Conservation (phyloP, 2,113 vertebrate genomes). For the Megaceryle maxima region DNA sequence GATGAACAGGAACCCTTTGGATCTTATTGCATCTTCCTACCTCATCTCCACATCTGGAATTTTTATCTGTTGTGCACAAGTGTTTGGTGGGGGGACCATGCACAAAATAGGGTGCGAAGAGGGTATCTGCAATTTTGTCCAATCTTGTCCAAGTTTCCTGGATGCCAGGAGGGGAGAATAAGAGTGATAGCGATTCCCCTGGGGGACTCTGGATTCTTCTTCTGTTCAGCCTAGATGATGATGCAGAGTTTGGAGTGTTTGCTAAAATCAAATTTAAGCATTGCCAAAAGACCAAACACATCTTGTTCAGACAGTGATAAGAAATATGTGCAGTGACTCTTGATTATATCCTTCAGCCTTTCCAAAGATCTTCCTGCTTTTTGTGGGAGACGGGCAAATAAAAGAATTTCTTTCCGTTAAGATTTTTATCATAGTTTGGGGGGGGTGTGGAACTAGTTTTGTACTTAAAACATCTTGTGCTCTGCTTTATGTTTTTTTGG, state of each 20-base stretch:
- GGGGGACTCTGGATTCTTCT: neutral
- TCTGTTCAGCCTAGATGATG: neutral
- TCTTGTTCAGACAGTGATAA: slow-evolving; percentile 38
- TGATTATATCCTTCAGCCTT: neutral
- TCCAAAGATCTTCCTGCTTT: slow-evolving; percentile 3
- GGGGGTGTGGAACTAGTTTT: neutral
- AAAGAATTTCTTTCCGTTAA: slow-evolving; percentile 16
- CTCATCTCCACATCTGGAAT: neutral
- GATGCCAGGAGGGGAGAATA: neutral
- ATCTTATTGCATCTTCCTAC: neutral
- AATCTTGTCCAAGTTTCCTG: neutral
- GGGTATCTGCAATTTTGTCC: neutral
- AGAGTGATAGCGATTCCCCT: neutral
- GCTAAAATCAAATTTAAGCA: slow-evolving; percentile 30
- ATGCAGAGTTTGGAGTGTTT: neutral
- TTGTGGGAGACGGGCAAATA: neutral
- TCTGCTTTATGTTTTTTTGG: neutral
- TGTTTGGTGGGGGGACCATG: neutral
- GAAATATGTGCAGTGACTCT: neutral
- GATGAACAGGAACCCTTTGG: neutral
- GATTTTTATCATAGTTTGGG: neutral
- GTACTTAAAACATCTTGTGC: neutral
- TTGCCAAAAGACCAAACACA: neutral
- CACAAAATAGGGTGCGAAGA: neutral
- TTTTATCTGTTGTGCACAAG: neutral